Evolutionary conservation across 1,140 invertebrate species (phyloP).

Genomic region (Scaptodrosophila lebanonensis): DNA sequence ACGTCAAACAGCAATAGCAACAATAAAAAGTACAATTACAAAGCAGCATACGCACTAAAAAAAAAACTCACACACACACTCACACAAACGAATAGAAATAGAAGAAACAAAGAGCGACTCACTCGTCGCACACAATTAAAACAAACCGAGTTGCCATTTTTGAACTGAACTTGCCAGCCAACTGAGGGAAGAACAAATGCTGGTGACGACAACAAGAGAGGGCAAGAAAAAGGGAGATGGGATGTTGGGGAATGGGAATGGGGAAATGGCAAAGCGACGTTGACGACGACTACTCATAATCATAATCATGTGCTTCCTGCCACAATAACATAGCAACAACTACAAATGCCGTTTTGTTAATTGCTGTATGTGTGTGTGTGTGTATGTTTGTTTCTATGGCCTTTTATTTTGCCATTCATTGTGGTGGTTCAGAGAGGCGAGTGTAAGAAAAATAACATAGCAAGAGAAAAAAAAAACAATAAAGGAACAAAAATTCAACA

Average conservation of each 20-base stretch:
- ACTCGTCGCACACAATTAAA: constrained; percentile 55
- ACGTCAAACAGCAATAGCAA: constrained; percentile 26
- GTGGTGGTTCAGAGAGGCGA: constrained; percentile 18
- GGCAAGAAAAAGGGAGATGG: background rate
- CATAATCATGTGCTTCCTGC: constrained; percentile 62
- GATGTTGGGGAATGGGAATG: no score
- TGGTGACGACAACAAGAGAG: constrained; percentile 21
- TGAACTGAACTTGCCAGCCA: constrained; percentile 51
- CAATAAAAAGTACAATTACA: constrained; percentile 61
- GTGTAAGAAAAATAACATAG: no score
- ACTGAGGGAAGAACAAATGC: constrained; percentile 38
- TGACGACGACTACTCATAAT: constrained; percentile 43
- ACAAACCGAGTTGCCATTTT: constrained; percentile 65
- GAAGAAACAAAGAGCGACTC: constrained; percentile 37
- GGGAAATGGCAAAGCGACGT: background rate
- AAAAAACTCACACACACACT: background rate
- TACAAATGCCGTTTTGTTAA: constrained; percentile 44
- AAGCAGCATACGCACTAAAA: constrained; percentile 31
- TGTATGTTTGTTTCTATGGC: constrained; percentile 23
- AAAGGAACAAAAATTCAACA: constrained; percentile 14
- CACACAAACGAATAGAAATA: constrained; percentile 17
- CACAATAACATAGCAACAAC: constrained; percentile 12
- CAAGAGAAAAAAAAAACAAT: constrained; percentile 29
- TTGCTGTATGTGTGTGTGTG: constrained; percentile 42
- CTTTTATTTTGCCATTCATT: constrained; percentile 62